Percentiles rank a stretch among this genome's conserved stretches.
Conservation (phyloP, 1,140 invertebrate species). For the Scaptodrosophila lebanonensis region DNA sequence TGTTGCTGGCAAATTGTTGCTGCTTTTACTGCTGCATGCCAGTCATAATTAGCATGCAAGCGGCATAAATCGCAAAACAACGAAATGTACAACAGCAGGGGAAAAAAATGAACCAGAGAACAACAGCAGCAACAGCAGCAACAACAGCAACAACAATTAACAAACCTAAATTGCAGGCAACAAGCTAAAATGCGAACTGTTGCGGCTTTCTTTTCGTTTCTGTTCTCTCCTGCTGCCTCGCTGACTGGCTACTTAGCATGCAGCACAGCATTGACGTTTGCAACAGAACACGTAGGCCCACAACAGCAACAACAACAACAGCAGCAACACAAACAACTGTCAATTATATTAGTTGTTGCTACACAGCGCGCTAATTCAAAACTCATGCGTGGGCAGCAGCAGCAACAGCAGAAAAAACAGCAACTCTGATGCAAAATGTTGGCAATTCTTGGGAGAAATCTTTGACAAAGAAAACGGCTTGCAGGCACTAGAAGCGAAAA, state of each 20-base stretch:
- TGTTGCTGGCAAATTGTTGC: conserved; percentile 32
- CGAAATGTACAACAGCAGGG: too few species aligned
- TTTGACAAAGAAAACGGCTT: not conserved
- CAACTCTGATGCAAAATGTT: conserved; percentile 24
- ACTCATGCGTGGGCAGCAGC: conserved; percentile 69
- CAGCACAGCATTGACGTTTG: conserved; percentile 61
- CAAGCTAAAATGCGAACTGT: conserved; percentile 21
- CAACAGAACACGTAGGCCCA: conserved; percentile 65
- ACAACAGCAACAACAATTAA: conserved; percentile 64
- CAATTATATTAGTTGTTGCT: conserved; percentile 74
- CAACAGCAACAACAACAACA: conserved; percentile 22
- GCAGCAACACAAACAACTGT: conserved; percentile 56
- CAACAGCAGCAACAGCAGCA: conserved; percentile 5
- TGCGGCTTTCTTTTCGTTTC: conserved; percentile 34
- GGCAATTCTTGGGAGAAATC: conserved; percentile 26
- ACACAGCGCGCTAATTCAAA: conserved; percentile 71
- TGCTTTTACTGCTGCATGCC: conserved; percentile 1
- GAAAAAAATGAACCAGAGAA: too few species aligned
- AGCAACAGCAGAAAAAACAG: conserved; percentile 19
- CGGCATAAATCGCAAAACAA: conserved; percentile 67
- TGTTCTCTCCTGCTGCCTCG: not conserved
- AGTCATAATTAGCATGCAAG: conserved; percentile 71
- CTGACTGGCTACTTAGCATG: conserved; percentile 56
- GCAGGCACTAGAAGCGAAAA: too few species aligned
- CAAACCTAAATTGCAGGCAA: conserved; percentile 73